phyloP scores from a whole-genome alignment of 2,888 invertebrate species.

The Drosophila paucipuncta region DNA sequence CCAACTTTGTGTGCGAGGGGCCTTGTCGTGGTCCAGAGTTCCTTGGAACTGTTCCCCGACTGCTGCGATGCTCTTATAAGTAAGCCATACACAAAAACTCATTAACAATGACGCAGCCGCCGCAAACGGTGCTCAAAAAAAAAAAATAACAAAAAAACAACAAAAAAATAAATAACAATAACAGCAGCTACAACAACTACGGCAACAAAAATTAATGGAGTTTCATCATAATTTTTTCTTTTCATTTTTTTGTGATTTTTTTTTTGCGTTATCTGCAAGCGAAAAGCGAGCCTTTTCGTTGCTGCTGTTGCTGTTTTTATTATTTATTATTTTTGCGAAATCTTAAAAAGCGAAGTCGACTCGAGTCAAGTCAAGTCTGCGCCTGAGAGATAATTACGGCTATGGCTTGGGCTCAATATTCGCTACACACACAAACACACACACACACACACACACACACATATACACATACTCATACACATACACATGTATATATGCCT shows the following conservation, averaged over 20 bases:
- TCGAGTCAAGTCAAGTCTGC: slow-evolving; percentile 50
- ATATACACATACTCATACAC: not conserved
- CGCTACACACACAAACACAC: slow-evolving; percentile 4
- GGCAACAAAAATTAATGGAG: slow-evolving; percentile 78
- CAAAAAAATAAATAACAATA: slow-evolving; percentile 20
- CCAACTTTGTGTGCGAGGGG: slow-evolving; percentile 70
- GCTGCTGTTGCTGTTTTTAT: slow-evolving; percentile 59
- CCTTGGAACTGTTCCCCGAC: slow-evolving; percentile 74
- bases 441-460: not conserved
- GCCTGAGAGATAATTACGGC: slow-evolving; percentile 70
- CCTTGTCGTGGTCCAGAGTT: slow-evolving; percentile 53
- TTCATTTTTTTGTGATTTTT: slow-evolving; percentile 24
- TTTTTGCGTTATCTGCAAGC: slow-evolving; percentile 53
- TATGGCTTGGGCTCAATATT: slow-evolving; percentile 32
- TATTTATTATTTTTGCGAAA: slow-evolving; percentile 77
- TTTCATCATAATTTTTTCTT: slow-evolving; percentile 77
- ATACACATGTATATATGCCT: slow-evolving; percentile 3
- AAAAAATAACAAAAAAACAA: slow-evolving; percentile 35
- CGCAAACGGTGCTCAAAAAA: slow-evolving; percentile 51
- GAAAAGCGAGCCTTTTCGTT: slow-evolving; percentile 39
- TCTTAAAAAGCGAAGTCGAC: slow-evolving; percentile 61
- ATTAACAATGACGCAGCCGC: slow-evolving; percentile 76
- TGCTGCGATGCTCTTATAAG: slow-evolving; percentile 61
- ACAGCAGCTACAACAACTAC: slow-evolving; percentile 36
- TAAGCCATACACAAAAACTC: slow-evolving; percentile 80